phyloP scores from a whole-genome alignment of 2,797 vertebrate genomes.

The Myripristis murdjan region DNA sequence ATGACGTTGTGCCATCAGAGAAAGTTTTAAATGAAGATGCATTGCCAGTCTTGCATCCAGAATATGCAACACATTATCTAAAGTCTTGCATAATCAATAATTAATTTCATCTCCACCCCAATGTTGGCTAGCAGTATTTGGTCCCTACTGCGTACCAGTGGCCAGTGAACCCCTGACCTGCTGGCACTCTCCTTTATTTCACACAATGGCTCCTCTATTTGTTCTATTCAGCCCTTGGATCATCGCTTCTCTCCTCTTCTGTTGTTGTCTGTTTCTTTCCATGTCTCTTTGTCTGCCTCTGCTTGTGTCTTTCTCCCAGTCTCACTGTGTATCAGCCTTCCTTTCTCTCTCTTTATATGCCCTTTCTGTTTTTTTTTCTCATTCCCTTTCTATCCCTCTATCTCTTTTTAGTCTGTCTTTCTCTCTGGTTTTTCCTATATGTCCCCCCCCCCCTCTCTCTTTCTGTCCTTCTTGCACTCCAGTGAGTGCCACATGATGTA shows the following conservation, averaged over 20 bases:
- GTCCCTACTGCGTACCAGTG: slow-evolving; percentile 27
- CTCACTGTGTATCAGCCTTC: too few species aligned
- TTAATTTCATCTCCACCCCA: slow-evolving; percentile 15
- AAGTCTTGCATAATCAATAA: slow-evolving; percentile 15
- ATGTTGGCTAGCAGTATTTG: slow-evolving; percentile 23
- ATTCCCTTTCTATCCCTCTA: slow-evolving; percentile 14
- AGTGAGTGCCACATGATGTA: slow-evolving; percentile 56
- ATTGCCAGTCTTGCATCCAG: neutral
- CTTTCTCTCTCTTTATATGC: slow-evolving; percentile 18
- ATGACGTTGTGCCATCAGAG: neutral
- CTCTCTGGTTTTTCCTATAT: slow-evolving; percentile 8
- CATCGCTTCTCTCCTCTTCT: slow-evolving; percentile 40
- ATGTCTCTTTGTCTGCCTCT: slow-evolving; percentile 28
- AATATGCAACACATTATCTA: slow-evolving; percentile 18
- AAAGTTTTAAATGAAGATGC: slow-evolving; percentile 11
- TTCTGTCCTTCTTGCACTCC: slow-evolving; percentile 30
- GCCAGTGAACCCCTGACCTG: slow-evolving; percentile 74
- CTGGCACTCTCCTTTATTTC: slow-evolving; percentile 17
- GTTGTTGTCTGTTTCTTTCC: slow-evolving; percentile 23
- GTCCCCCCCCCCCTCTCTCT: slow-evolving; percentile 22
- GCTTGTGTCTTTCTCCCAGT: slow-evolving; percentile 25
- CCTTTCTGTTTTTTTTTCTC: slow-evolving; percentile 8
- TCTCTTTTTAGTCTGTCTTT: neutral
- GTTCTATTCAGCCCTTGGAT: slow-evolving; percentile 37
- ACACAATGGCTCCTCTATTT: slow-evolving; percentile 73